These are phyloP conservation scores for Onychostruthus taczanowskii DNA, from an alignment of 2,113 vertebrate genomes.

Conservation along the genomic window DNA sequence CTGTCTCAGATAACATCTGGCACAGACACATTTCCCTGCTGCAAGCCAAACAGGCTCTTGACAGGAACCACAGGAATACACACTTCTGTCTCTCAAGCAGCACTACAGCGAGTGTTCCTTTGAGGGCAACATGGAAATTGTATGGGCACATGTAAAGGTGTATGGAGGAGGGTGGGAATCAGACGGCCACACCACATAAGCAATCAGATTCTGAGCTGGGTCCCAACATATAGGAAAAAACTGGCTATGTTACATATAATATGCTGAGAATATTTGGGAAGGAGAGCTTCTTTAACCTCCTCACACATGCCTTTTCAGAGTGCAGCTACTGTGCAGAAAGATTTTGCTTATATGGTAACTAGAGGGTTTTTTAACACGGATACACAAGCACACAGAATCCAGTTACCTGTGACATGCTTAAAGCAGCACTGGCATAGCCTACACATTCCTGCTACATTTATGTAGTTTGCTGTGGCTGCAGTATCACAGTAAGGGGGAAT, in stretches of 20 bases:
- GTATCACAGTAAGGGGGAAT: not conserved
- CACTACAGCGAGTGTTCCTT: fast-evolving
- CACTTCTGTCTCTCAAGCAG: not conserved
- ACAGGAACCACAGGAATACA: not conserved
- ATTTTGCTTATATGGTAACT: not conserved
- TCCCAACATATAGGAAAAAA: not conserved
- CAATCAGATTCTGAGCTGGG: not conserved
- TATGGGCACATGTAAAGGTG: fast-evolving
- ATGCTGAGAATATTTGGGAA: not conserved
- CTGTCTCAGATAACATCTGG: not conserved
- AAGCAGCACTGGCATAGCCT: not conserved
- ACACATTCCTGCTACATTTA: not conserved
- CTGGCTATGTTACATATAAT: not conserved
- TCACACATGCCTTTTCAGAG: not conserved
- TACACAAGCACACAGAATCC: not conserved
- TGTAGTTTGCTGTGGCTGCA: not conserved
- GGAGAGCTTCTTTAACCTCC: not conserved
- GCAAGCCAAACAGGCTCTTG: not conserved
- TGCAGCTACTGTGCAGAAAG: not conserved
- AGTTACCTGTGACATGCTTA: not conserved
- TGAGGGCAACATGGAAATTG: fast-evolving
- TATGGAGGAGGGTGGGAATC: not conserved
- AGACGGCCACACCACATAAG: not conserved
- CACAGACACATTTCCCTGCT: not conserved
- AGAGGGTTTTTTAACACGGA: not conserved